Base-by-base conservation (phyloP, 1,140 invertebrate species). In the Zaprionus kolodkinae region DNA sequence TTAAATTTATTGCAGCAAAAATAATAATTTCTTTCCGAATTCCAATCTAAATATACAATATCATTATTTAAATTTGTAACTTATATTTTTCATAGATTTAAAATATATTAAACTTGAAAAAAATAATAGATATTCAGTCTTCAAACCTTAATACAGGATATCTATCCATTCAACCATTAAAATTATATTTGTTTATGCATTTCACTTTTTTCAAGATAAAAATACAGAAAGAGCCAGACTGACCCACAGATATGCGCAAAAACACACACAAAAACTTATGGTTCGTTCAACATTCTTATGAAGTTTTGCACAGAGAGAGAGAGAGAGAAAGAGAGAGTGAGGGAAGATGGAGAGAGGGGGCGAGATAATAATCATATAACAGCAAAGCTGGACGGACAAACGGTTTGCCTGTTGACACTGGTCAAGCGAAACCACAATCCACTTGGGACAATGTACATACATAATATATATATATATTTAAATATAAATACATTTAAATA, bases 401-500 rank as follows among this genome's bases (percentile, higher is more conserved):
- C 63, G 55, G 48, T 21, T 70, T 11, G 6, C 25, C 30, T 60
- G 55, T 77, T 80, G 81, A 76, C 72, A 69, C 59, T 69, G 76
- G 76, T 43, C 70, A 66, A 64, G 55, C 54, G 12, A 45, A 55
- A 55, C 21, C 36, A 61, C 64, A 82, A 75, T 62, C 71, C 76
- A 79, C 70, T 81, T 65, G 79, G 67, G 75, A 81, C 65, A 70
- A 69, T 79, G 63, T 36, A 33, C 48, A n/a, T n/a, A 66, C 15
- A 50, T 25, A 50, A 5, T 4, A 11, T 5, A 63, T 5, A 35
- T 48, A 57, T 66, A 21, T 67, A 52, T 54, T 30, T 30, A 30
- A 30, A 45, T 38, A 61, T 61, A 54, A 33, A 55, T 73, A 7
- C 25, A 75, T 76, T 70, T 76, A 64, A 79, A 81, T 65, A 83